Evolutionary conservation across 2,797 vertebrate genomes (phyloP).

Genomic region (Chromobotia macracanthus): DNA sequence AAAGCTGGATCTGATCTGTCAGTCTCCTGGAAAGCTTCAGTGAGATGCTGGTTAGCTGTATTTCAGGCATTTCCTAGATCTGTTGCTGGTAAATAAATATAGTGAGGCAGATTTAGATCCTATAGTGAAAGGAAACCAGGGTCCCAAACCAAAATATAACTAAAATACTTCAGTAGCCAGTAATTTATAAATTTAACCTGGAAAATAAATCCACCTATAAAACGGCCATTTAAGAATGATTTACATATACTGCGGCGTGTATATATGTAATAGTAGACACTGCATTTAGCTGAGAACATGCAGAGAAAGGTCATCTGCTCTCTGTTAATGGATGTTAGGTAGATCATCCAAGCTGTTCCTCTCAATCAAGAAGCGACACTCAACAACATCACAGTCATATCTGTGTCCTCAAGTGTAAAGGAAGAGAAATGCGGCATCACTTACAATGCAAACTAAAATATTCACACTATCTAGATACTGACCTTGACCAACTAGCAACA

Average conservation of each 20-base stretch:
- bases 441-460: slow-evolving; percentile 7
- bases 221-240: no score
- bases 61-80: no score
- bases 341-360: slow-evolving; percentile 43
- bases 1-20: not conserved
- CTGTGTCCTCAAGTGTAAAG: slow-evolving; percentile 51
- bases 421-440: slow-evolving; percentile 42
- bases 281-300: not conserved
- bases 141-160: not conserved
- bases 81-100: not conserved
- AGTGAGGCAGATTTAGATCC: not conserved
- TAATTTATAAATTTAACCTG: not conserved
- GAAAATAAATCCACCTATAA: not conserved
- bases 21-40: not conserved
- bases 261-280: not conserved
- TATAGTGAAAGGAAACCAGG: not conserved
- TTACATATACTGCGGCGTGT: not conserved
- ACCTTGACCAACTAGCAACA: slow-evolving; percentile 20
- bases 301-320: not conserved
- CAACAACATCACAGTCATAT: slow-evolving; percentile 51
- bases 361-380: slow-evolving; percentile 39
- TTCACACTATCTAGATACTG: slow-evolving; percentile 31
- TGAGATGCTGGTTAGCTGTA: not conserved
- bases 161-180: not conserved
- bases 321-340: not conserved